Evolutionary conservation across 1,140 invertebrate species (phyloP).

Genomic region (Drosophila chauvacae): DNA sequence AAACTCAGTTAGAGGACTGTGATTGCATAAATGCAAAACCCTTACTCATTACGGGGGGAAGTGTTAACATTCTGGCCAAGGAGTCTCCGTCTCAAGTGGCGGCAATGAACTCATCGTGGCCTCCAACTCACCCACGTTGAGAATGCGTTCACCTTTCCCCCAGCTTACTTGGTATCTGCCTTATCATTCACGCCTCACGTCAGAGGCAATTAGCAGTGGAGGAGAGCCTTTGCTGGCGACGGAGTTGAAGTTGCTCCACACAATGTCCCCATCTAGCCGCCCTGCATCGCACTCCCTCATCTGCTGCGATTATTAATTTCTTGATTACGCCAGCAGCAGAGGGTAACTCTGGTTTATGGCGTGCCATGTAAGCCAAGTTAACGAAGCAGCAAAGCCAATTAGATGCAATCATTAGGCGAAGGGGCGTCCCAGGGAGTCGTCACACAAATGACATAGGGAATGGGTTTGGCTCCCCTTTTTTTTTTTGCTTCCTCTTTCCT

Average conservation of each 20-base stretch:
- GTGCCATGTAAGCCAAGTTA: conserved; percentile 72
- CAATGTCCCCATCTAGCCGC: conserved; percentile 24
- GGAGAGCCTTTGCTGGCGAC: conserved; percentile 26
- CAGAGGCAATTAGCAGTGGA: conserved; percentile 70
- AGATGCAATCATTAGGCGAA: conserved; percentile 70
- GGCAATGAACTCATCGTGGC: conserved; percentile 64
- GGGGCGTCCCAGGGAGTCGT: conserved; percentile 25
- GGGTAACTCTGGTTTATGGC: conserved; percentile 56
- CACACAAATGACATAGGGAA: conserved; percentile 50
- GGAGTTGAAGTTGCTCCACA: conserved; percentile 5
- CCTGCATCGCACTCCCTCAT: conserved; percentile 40
- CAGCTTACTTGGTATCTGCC: conserved; percentile 14
- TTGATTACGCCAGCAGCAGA: conserved; percentile 61
- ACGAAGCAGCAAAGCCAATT: conserved; percentile 81
- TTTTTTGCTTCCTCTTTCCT: neutral
- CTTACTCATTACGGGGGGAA: conserved; percentile 7
- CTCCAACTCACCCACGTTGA: conserved; percentile 56
- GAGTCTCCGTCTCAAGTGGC: conserved; percentile 29
- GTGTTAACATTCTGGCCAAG: conserved; percentile 13
- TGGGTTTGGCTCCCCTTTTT: conserved; percentile 6
- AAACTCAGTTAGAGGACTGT: conserved; percentile 41
- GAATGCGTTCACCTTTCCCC: conserved; percentile 40
- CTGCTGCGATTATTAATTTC: conserved; percentile 80
- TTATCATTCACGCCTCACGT: conserved; percentile 79
- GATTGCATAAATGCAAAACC: conserved; percentile 25